These are phyloP conservation scores for Eurystomus gularis DNA, from an alignment of 2,113 vertebrate genomes.

Conservation along the genomic window DNA sequence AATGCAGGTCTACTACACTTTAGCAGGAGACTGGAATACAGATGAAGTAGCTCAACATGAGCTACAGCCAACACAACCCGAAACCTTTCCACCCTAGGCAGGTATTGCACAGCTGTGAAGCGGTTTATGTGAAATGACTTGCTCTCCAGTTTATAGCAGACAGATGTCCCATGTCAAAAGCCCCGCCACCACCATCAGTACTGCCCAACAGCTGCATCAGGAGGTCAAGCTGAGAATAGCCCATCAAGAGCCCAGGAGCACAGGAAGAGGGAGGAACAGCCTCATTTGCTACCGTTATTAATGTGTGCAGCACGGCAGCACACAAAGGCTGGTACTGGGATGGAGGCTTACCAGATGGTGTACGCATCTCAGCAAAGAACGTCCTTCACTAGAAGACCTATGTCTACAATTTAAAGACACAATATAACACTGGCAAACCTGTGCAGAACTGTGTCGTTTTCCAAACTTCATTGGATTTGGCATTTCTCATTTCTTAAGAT, in stretches of 20 bases:
- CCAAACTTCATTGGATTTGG: not conserved
- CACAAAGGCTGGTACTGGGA: rapidly evolving
- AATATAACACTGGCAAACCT: not conserved
- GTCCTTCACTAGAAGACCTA: not conserved
- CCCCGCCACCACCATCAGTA: not conserved
- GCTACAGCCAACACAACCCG: not conserved
- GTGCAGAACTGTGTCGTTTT: not conserved
- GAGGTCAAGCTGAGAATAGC: not conserved
- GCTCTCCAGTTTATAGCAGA: not conserved
- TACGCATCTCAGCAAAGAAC: not conserved
- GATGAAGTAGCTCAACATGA: not conserved
- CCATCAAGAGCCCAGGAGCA: not conserved
- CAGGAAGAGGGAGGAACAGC: not conserved
- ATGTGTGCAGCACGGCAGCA: not conserved
- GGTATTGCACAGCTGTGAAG: not conserved
- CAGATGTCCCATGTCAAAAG: not conserved
- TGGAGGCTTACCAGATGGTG: not conserved
- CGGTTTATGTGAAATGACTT: rapidly evolving
- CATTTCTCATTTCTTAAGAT: not conserved
- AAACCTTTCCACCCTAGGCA: not conserved
- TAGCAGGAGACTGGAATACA: not conserved
- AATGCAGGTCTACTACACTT: not conserved
- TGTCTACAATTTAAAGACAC: not conserved
- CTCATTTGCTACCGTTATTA: not conserved
- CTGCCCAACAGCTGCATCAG: rapidly evolving